Conservation (phyloP, 2,797 vertebrate species). For the Erethizon dorsatum region DNA sequence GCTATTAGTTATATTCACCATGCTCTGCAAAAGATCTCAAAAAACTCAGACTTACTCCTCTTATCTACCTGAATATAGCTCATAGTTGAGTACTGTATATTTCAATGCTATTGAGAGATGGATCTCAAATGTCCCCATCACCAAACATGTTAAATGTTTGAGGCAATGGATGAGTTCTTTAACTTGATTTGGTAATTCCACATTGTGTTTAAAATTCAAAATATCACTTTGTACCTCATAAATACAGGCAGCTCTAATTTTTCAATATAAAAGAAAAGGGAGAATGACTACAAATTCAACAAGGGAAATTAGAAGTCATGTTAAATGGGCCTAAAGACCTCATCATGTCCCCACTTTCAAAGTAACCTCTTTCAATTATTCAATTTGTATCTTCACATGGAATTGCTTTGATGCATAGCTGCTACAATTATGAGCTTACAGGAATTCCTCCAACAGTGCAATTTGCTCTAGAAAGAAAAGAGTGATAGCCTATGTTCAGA, state of each 20-base stretch:
- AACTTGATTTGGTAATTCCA: not conserved
- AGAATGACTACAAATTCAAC: not conserved
- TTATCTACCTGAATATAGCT: not conserved
- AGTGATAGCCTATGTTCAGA: not conserved
- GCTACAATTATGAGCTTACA: constrained; percentile 19
- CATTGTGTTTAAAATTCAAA: not conserved
- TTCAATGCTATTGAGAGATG: not conserved
- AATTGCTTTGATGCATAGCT: constrained; percentile 16
- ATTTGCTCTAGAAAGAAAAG: not conserved
- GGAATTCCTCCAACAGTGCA: not conserved
- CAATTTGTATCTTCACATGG: constrained; percentile 50
- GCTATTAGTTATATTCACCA: not conserved
- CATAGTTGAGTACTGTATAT: not conserved
- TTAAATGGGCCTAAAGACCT: not conserved
- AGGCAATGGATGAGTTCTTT: not conserved
- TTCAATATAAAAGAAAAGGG: not conserved
- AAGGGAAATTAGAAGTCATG: not conserved
- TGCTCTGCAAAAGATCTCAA: not conserved
- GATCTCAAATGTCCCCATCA: not conserved
- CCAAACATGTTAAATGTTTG: not conserved
- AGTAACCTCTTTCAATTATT: constrained; percentile 46
- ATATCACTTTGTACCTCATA: not conserved
- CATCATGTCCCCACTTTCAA: constrained; percentile 41
- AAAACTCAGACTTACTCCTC: not conserved
- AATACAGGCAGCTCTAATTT: not conserved